Conservation (phyloP, 2,797 vertebrate species). For the Sebastes kiyomatsui region DNA sequence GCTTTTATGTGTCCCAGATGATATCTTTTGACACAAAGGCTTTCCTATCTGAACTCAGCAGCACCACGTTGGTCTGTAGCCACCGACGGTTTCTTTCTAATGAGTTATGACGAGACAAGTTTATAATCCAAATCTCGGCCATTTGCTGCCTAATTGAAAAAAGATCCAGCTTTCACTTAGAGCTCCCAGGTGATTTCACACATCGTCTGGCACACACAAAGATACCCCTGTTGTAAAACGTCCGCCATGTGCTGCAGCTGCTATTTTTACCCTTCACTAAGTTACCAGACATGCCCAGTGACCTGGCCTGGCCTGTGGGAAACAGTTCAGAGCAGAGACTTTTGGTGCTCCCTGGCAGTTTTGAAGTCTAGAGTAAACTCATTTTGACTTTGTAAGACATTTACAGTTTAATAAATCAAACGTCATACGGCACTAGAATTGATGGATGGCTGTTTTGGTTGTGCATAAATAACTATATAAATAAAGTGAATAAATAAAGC, state of each 20-base stretch:
- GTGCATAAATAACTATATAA: neutral
- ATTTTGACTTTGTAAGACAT: neutral
- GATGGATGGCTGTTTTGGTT: neutral
- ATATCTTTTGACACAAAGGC: conserved; percentile 23
- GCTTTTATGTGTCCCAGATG: conserved; percentile 51
- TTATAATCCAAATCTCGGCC: conserved; percentile 49
- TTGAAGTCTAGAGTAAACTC: neutral
- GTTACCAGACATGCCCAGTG: conserved; percentile 6
- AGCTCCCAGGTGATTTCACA: conserved; percentile 61
- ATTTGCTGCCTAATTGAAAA: conserved; percentile 69
- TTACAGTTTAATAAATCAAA: neutral
- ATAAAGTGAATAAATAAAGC: neutral
- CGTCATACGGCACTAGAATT: neutral
- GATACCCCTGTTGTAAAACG: conserved; percentile 41
- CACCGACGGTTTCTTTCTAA: conserved; percentile 7
- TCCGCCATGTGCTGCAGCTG: conserved; percentile 50
- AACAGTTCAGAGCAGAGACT: conserved; percentile 22
- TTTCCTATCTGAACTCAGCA: conserved; percentile 30
- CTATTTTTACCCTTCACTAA: conserved; percentile 48
- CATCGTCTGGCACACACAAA: conserved; percentile 63
- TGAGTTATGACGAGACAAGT: conserved; percentile 55
- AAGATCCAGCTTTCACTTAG: conserved; percentile 51
- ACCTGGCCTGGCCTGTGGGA: conserved; percentile 24
- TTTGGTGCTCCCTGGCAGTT: conserved; percentile 10
- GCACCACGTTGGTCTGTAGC: neutral